A percentile compares a stretch with the other conserved stretches of the same genome.
Conservation (phyloP, 1,140 invertebrate genomes). For the Trichonephila clavata region DNA sequence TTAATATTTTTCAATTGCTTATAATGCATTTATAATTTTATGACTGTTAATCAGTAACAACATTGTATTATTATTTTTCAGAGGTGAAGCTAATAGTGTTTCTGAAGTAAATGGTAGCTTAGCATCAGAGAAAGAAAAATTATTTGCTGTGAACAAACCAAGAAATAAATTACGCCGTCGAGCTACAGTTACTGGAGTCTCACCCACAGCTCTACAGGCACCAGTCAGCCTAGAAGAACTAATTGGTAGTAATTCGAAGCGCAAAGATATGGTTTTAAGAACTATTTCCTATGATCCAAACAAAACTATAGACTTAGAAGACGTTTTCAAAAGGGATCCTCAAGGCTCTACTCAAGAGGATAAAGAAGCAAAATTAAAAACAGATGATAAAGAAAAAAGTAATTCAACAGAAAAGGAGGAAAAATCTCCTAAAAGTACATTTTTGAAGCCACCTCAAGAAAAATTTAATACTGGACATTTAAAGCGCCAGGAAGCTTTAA, state of each 20-base stretch:
- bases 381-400: background rate
- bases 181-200: constrained; percentile 93
- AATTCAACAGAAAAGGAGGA: background rate
- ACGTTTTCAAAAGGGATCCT: constrained; percentile 62
- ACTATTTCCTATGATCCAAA: constrained; percentile 73
- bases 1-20: too few relatives aligned
- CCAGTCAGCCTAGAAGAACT: constrained; percentile 85
- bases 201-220: constrained; percentile 86
- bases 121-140: constrained; percentile 58
- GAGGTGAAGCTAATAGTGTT: constrained; percentile 65
- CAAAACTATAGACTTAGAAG: constrained; percentile 66
- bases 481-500: constrained; percentile 61
- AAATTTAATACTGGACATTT: constrained; percentile 55
- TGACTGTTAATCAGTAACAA: background rate
- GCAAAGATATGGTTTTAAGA: constrained; percentile 59
- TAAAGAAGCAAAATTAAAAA: background rate
- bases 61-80: background rate
- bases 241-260: constrained; percentile 62
- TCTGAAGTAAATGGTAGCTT: constrained; percentile 66
- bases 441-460: constrained; percentile 61
- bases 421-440: constrained; percentile 4
- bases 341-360: constrained; percentile 50
- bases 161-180: constrained; percentile 84
- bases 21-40: too few relatives aligned
- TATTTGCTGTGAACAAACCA: constrained; percentile 65